A percentile compares a stretch with the other conserved stretches of the same genome.
These are phyloP conservation scores for Edolisoma coerulescens DNA, from an alignment of 2,113 vertebrate species.

Conservation along the genomic window DNA sequence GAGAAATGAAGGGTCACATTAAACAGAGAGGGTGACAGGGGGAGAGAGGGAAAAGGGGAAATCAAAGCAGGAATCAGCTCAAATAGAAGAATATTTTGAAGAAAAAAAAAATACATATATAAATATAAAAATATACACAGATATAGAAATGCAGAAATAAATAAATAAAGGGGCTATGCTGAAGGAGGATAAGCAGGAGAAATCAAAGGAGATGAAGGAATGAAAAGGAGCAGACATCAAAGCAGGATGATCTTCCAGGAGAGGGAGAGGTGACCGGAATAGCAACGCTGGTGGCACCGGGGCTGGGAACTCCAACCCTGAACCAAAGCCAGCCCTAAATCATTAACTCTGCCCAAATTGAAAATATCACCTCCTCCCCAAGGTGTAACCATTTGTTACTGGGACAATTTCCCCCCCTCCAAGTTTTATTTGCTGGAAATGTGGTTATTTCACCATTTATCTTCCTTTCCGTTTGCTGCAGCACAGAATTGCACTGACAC, in stretches of 20 bases:
- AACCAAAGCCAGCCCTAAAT: background rate
- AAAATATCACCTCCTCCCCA: background rate
- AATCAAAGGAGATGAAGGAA: conserved; percentile 8
- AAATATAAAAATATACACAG: background rate
- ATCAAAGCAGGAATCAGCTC: background rate
- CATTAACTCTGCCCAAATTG: background rate
- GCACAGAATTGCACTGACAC: background rate
- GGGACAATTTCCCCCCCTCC: background rate
- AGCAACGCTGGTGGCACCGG: background rate
- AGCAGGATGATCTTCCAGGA: background rate
- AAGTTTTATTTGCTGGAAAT: background rate
- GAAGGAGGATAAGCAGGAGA: background rate
- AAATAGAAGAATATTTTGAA: background rate
- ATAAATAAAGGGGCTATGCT: background rate
- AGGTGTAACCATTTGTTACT: background rate
- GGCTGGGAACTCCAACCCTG: background rate
- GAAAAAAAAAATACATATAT: background rate
- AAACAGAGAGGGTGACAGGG: background rate
- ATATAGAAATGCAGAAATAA: background rate
- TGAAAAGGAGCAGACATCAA: conserved; percentile 4
- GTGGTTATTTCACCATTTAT: background rate
- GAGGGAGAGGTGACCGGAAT: background rate
- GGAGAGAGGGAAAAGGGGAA: background rate
- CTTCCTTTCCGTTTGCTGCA: background rate
- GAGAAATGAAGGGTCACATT: background rate